Percentiles rank a stretch among this genome's conserved stretches.
Evolutionary conservation across 2,797 vertebrate genomes (phyloP).

Genomic region (Ataeniobius toweri): DNA sequence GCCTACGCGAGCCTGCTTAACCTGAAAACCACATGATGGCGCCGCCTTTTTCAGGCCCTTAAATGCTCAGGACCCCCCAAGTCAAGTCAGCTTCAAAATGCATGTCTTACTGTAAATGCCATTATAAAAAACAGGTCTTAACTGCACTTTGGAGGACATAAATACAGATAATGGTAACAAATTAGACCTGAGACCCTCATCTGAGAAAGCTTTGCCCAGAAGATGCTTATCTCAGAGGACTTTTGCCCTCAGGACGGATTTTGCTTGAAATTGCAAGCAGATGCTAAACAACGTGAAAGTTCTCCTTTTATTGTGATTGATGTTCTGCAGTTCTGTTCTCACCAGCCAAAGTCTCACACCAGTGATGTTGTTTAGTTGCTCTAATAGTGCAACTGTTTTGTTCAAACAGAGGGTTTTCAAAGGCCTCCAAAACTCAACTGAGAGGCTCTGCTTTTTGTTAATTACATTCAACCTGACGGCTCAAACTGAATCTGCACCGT

Average conservation of each 20-base stretch:
- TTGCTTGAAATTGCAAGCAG: constrained; percentile 69
- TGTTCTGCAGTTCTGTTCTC: constrained; percentile 39
- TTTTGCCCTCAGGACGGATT: constrained; percentile 59
- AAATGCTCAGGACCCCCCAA: constrained; percentile 61
- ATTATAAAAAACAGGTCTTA: constrained; percentile 45
- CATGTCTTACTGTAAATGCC: constrained; percentile 56
- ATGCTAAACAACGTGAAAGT: constrained; percentile 49
- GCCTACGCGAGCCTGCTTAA: constrained; percentile 58
- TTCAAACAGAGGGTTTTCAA: constrained; percentile 23
- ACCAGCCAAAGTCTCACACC: constrained; percentile 27
- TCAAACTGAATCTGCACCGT: background rate
- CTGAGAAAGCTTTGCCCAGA: constrained; percentile 58
- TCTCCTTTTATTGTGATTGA: constrained; percentile 40
- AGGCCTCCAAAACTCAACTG: constrained; percentile 13
- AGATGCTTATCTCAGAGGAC: constrained; percentile 68
- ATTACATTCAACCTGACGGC: background rate
- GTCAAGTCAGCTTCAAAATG: constrained; percentile 35
- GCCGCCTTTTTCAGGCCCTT: constrained; percentile 29
- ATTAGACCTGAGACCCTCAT: constrained; percentile 67
- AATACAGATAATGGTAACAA: constrained; percentile 65
- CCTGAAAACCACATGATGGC: constrained; percentile 53
- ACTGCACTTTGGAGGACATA: constrained; percentile 53
- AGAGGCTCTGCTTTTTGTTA: constrained; percentile 5
- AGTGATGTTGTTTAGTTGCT: constrained; percentile 31
- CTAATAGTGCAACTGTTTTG: constrained; percentile 14